Evolutionary conservation across 2,888 invertebrate genomes (phyloP), one percentile per base, ranked within the genome.

Genomic region (Lepetodrilus schrolli): DNA sequence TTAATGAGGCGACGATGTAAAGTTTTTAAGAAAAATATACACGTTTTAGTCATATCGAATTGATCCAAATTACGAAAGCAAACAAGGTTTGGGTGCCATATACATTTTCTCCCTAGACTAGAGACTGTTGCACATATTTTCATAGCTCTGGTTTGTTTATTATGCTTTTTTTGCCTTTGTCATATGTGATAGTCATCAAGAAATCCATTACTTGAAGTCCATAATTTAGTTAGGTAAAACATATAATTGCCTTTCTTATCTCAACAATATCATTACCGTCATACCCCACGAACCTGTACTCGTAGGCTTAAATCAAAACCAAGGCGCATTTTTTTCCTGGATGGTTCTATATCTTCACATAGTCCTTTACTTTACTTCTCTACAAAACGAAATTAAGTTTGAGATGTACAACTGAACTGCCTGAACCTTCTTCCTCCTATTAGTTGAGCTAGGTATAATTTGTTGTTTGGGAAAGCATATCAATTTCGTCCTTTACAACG

Each of bases 131-230:
- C 43, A 17, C 17, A 13, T 43, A 13, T 23, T 58, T 58, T 58
- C 30, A 30, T 58, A 58, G 58, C 58, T 30, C 58, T 58, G 23
- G 26, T 58, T 58, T 58, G 58, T 58, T 58, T 58, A 34, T 58
- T 58, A 17, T 58, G 58, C 58, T 58, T 58, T 48, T 20, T 58
- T 58, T 58, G 58, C 58, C 58, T 58, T 43, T 13, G 17, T 43
- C 26, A 34, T n/a, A 26, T 58, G 58, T 58, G 58, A 58, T 58
- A 58, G 58, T 34, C 58, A n/a, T 10, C 34, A 30, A 10, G 58
- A 58, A 58, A 58, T 58, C 58, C 58, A 17, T 43, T n/a, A 48
- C 48, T 48, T 48, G n/a, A n/a, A n/a, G n/a, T n/a, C n/a, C n/a
- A n/a, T n/a, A n/a, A n/a, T n/a, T n/a, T n/a, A n/a, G n/a, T n/a